Evolutionary conservation across 2,113 vertebrate species (phyloP).

Genomic region (Sapayoa aenigma): DNA sequence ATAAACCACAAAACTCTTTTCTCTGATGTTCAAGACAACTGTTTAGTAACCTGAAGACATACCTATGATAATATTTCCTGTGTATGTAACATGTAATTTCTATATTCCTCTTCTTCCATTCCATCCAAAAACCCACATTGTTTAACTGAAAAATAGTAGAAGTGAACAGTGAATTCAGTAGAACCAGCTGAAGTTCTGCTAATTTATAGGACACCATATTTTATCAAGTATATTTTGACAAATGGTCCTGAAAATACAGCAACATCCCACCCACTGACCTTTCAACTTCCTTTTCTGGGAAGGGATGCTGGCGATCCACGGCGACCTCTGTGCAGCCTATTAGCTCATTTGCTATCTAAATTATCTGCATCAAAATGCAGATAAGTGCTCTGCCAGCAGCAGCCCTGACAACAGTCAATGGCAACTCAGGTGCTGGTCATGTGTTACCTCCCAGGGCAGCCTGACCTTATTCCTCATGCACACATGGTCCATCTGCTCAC

Average conservation of each 20-base stretch:
- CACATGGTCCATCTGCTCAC: not conserved
- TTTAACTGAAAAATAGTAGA: not conserved
- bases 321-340: not conserved
- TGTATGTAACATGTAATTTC: not conserved
- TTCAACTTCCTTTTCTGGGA: not conserved
- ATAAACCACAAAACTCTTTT: not conserved
- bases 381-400: not conserved
- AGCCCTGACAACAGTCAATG: not conserved
- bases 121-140: fast-evolving
- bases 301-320: not conserved
- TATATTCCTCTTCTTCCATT: not conserved
- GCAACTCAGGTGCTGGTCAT: not conserved
- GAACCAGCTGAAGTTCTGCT: not conserved
- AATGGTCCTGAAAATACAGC: not conserved
- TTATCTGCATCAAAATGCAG: not conserved
- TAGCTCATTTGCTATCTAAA: not conserved
- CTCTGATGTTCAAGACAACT: not conserved
- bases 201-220: not conserved
- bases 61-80: not conserved
- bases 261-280: not conserved
- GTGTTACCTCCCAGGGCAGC: not conserved
- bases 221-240: not conserved
- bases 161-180: not conserved
- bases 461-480: not conserved
- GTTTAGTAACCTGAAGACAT: not conserved